phyloP scores from a whole-genome alignment of 1,140 invertebrate species.

The Physella acuta region DNA sequence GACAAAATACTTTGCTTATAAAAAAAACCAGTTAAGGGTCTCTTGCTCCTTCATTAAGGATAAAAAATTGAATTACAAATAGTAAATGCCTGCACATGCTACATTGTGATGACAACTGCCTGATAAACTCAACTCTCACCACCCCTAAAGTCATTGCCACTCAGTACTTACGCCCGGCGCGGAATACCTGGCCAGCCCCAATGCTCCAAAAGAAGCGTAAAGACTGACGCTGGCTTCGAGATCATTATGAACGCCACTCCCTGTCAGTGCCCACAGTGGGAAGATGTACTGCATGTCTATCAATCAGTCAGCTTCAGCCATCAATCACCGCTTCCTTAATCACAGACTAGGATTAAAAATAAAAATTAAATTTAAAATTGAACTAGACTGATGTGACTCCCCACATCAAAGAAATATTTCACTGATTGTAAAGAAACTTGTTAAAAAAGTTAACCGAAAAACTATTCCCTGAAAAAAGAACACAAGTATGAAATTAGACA shows the following conservation, averaged over 20 bases:
- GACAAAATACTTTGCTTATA: too few relatives aligned
- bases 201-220: conserved; percentile 1
- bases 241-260: conserved; percentile 26
- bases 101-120: neutral
- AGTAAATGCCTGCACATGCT: neutral
- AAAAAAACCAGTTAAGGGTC: neutral
- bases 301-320: conserved; percentile 18
- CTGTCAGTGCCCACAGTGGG: conserved; percentile 26
- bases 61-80: neutral
- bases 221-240: conserved; percentile 26
- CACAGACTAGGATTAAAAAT: conserved; percentile 20
- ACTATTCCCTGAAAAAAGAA: neutral
- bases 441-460: neutral
- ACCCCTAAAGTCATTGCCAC: conserved; percentile 28
- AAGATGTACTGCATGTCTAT: conserved; percentile 9
- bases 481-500: neutral
- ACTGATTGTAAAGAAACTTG: neutral
- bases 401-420: neutral
- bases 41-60: neutral
- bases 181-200: conserved; percentile 27
- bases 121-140: conserved; percentile 27
- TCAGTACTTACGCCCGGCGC: conserved; percentile 37
- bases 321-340: conserved; percentile 17
- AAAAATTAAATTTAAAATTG: conserved; percentile 4
- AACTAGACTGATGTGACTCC: neutral